A percentile compares a stretch with the other conserved stretches of the same genome.
Conservation (phyloP, 2,888 invertebrate species). For the Plutella xylostella region DNA sequence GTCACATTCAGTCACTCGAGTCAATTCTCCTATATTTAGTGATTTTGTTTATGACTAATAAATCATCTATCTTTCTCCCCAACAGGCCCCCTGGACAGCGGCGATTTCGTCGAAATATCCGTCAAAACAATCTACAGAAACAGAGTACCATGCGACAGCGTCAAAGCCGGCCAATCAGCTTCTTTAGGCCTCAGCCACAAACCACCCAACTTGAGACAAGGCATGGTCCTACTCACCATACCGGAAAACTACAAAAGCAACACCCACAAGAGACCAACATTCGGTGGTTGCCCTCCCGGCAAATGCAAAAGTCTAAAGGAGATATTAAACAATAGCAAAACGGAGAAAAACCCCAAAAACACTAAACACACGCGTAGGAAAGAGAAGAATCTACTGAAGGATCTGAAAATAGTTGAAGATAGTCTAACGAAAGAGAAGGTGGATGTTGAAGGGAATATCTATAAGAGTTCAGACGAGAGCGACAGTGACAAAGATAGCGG, state of each 20-base stretch:
- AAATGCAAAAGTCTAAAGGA: conserved; percentile 21
- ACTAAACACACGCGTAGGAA: conserved; percentile 30
- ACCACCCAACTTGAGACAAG: conserved; percentile 77
- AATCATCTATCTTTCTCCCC: background rate
- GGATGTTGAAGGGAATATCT: conserved; percentile 27
- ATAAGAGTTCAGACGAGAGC: conserved; percentile 13
- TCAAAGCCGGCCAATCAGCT: conserved; percentile 92
- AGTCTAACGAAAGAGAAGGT: conserved; percentile 28
- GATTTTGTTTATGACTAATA: background rate
- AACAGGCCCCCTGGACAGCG: conserved; percentile 80
- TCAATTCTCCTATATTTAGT: background rate
- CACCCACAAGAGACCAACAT: conserved; percentile 17
- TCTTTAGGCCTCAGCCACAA: conserved; percentile 74
- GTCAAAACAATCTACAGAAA: conserved; percentile 93
- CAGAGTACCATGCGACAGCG: conserved; percentile 88
- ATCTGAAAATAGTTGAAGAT: conserved; percentile 32
- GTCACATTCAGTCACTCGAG: background rate
- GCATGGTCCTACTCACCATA: conserved; percentile 84
- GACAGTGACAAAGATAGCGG: conserved; percentile 2
- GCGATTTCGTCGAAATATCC: conserved; percentile 80
- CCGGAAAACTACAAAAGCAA: conserved; percentile 28
- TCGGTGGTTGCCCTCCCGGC: conserved; percentile 26
- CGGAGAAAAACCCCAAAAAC: conserved; percentile 19
- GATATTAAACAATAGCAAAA: background rate
- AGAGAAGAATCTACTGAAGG: conserved; percentile 40